A percentile compares a stretch with the other conserved stretches of the same genome.
These are phyloP conservation scores for Xestobium rufovillosum DNA, from an alignment of 2,888 invertebrate genomes.

Conservation along the genomic window DNA sequence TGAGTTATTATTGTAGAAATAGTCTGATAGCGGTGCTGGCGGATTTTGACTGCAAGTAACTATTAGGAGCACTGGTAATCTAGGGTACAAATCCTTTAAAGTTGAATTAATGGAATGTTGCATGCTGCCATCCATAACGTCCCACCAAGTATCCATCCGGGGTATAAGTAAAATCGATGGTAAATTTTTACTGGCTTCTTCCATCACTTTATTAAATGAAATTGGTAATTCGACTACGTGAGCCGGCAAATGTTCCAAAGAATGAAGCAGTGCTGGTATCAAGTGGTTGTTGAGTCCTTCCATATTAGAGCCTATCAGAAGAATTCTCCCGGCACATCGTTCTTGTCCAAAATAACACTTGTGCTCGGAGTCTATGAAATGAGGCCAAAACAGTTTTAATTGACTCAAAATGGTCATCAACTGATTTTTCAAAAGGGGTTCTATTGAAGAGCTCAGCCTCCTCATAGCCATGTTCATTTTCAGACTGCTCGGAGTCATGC, in stretches of 20 bases:
- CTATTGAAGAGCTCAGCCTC: conserved; percentile 32
- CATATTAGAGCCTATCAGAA: conserved; percentile 33
- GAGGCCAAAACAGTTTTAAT: conserved; percentile 35
- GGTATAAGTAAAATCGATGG: conserved; percentile 38
- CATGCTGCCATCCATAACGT: conserved; percentile 33
- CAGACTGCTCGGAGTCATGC: conserved; percentile 34
- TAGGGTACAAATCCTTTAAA: conserved; percentile 38
- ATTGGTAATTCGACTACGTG: conserved; percentile 41
- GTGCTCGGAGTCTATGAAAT: conserved; percentile 34
- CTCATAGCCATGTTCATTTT: conserved; percentile 32
- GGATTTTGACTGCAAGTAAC: conserved; percentile 37
- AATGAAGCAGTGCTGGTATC: conserved; percentile 53
- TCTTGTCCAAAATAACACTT: conserved; percentile 34
- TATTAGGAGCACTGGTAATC: conserved; percentile 36
- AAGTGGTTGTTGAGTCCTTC: conserved; percentile 54
- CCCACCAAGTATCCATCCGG: conserved; percentile 40
- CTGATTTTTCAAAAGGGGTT: conserved; percentile 36
- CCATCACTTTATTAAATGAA: conserved; percentile 17
- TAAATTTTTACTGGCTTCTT: conserved; percentile 29
- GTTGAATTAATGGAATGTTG: conserved; percentile 33
- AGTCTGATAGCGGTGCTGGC: conserved; percentile 35
- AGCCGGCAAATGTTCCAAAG: conserved; percentile 47
- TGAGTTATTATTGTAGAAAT: conserved; percentile 35
- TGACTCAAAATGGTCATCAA: conserved; percentile 31
- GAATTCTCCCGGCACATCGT: conserved; percentile 36